A percentile compares a stretch with the other conserved stretches of the same genome.
These are phyloP conservation scores for Peucedramus taeniatus DNA, from an alignment of 2,113 vertebrate genomes.

Conservation along the genomic window DNA sequence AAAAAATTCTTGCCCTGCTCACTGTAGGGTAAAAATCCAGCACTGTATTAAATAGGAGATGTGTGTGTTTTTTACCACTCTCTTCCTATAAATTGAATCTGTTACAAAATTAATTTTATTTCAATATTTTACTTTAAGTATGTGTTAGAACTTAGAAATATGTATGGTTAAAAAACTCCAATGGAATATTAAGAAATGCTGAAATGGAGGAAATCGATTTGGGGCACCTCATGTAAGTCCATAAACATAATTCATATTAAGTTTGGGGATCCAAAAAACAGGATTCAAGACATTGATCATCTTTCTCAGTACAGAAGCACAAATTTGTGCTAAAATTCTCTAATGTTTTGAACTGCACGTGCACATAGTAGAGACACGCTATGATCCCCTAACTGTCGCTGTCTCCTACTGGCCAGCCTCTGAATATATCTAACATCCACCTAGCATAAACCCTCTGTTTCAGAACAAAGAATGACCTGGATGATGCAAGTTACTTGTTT, in stretches of 20 bases:
- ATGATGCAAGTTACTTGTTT: background rate
- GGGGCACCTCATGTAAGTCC: background rate
- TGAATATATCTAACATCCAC: background rate
- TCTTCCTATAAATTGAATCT: background rate
- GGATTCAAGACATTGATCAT: background rate
- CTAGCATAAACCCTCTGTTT: background rate
- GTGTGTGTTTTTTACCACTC: background rate
- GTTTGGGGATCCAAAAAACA: background rate
- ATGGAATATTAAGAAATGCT: background rate
- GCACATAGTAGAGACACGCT: accelerated
- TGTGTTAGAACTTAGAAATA: background rate
- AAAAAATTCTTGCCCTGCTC: background rate
- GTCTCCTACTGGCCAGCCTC: background rate
- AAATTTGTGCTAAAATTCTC: background rate
- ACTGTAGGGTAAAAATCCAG: background rate
- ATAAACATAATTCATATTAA: background rate
- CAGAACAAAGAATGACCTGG: background rate
- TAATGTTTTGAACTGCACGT: background rate
- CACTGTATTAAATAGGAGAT: background rate
- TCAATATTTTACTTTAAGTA: background rate
- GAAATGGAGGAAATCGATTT: background rate
- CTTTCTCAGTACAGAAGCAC: background rate
- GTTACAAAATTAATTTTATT: background rate
- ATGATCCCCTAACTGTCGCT: background rate
- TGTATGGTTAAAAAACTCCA: background rate